These are phyloP conservation scores for Linurgus olivaceus DNA, from an alignment of 2,797 vertebrate species.

Conservation along the genomic window DNA sequence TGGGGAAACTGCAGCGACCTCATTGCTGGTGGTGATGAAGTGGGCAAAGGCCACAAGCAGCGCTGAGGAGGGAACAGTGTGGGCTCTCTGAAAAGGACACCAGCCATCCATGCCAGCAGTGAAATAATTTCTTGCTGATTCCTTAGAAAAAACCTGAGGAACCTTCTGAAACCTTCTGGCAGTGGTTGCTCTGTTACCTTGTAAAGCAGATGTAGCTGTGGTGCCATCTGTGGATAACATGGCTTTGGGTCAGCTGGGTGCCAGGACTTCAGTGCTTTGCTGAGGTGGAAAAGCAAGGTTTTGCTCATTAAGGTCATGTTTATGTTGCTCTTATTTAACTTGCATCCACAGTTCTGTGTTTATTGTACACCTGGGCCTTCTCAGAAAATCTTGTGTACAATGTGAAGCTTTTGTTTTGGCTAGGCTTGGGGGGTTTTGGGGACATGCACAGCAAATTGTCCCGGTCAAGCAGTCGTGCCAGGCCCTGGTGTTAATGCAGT, in stretches of 20 bases:
- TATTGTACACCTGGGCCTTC: not conserved
- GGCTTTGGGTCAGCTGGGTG: not conserved
- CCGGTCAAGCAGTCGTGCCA: fast-evolving
- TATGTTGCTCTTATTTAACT: not conserved
- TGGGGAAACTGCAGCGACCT: not conserved
- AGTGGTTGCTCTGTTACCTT: not conserved
- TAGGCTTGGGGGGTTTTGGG: not conserved
- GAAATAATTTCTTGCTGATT: not conserved
- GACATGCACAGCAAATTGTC: fast-evolving
- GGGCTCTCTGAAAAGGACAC: not conserved
- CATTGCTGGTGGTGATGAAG: not conserved
- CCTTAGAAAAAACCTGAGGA: not conserved
- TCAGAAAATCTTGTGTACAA: not conserved
- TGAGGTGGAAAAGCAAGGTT: not conserved
- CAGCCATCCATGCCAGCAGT: not conserved
- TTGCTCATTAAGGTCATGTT: not conserved
- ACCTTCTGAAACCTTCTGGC: not conserved
- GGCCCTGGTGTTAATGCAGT: not conserved
- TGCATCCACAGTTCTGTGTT: not conserved
- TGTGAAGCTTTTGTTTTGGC: not conserved
- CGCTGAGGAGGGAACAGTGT: not conserved
- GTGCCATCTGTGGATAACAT: not conserved
- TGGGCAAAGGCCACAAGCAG: not conserved
- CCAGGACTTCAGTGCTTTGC: not conserved
- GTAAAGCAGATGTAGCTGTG: not conserved